Base-by-base conservation (phyloP, 2,113 vertebrate genomes). In the Onychorhynchus coronatus region DNA sequence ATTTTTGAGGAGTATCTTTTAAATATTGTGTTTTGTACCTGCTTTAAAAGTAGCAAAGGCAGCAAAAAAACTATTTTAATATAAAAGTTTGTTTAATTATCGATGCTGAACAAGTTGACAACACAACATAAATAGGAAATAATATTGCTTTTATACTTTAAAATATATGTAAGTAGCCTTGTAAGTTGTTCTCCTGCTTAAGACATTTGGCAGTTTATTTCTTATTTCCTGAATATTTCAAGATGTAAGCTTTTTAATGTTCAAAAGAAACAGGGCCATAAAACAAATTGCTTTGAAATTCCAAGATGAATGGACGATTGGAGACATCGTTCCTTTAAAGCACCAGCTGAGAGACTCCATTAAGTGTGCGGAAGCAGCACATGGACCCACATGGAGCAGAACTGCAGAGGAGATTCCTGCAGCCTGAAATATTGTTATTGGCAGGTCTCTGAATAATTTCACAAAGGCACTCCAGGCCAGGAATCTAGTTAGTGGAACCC, bases 211-310 rank as follows among this genome's bases (percentile, higher is more conserved):
- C 89, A 95, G 66, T 96, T 93, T 95, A 84, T 95, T 97, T 96
- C 92, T 97, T 92, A 91, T 91, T 83, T 95, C 82, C 53, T 79
- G 55, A 91, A 75, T 91, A 85, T 85, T 93, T 96, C 86, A 84
- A 94, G 85, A 88, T 66, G 65, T 93, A 93, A 68, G 75, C 89
- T 92, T 97, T 97, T 97, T 97, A 97, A 97, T 95, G 96, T 97
- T 98, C 89, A 92, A 74, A 96, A 93, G 89, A 95, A 95, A 80
- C 72, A 68, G 81, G 33, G 39, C 83, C 86, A 91, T 94, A 97
- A 96, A 97, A 81, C 81, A 88, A 66, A 73, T 86, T 97, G 93
- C 97, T 98, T 97, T 97, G 91, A 93, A 97, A 85, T 79, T 83
- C 62, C 79, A 39, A 96, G 97, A 97, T 96, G 89, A 97, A 97